phyloP scores from a whole-genome alignment of 1,140 invertebrate species.

The Zaprionus lachaisei region DNA sequence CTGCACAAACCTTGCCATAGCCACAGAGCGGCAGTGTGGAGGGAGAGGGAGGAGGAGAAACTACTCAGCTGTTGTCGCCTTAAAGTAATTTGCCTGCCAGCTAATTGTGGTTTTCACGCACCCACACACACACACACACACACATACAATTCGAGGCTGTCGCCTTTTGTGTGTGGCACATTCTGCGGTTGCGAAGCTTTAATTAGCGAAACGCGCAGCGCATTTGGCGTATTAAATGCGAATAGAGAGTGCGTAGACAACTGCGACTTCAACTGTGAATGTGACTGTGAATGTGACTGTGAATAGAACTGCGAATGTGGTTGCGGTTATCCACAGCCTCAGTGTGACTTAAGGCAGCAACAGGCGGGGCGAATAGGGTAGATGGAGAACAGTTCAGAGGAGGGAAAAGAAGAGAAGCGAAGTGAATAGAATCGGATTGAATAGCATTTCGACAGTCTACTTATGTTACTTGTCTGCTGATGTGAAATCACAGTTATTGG shows the following conservation, averaged over 20 bases:
- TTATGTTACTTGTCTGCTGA: no score
- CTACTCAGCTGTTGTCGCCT: neutral
- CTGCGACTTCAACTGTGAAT: neutral
- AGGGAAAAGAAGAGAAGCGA: neutral
- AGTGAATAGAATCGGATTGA: neutral
- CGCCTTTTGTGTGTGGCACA: neutral
- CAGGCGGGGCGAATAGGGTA: neutral
- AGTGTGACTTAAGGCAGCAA: neutral
- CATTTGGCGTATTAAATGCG: neutral
- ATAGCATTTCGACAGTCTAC: neutral
- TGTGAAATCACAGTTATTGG: no score
- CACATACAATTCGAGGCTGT: neutral
- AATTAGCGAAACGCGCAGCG: neutral
- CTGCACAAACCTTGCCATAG: constrained; percentile 30
- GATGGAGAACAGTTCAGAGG: neutral
- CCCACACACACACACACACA: neutral
- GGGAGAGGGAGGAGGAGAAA: neutral
- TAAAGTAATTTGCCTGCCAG: constrained; percentile 1
- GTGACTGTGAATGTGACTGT: neutral
- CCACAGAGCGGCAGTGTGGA: neutral
- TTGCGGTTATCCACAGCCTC: neutral
- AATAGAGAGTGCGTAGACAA: neutral
- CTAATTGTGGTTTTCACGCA: constrained; percentile 4
- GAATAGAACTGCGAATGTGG: neutral
- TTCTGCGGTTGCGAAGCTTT: neutral